Base-by-base conservation (phyloP, 2,888 invertebrate species). In the Leucoptera coffeella region DNA sequence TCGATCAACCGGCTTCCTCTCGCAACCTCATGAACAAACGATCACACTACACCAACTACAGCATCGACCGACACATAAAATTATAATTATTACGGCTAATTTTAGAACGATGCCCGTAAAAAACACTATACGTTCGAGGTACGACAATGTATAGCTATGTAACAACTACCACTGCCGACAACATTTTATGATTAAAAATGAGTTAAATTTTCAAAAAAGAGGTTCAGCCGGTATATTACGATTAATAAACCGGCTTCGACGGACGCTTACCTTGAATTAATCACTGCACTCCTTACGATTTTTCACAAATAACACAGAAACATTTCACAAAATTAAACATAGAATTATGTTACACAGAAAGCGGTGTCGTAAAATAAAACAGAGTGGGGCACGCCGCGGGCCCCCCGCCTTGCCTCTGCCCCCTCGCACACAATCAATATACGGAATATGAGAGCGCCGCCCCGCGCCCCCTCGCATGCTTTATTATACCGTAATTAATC, bases 61-160 rank as follows among this genome's bases (percentile, higher is more conserved):
- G 55, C 51, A 50, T 50, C 61, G 64, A 62, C 65, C 64, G 69
- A 65, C 60, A 65, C 65, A 69, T 69, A 65, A 69, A 71, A 69
- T 69, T 69, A 71, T 69, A 65, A 69, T 69, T 69, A 69, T 67
- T 71, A 65, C 67, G 62, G 61, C 62, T 69, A 71, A 71, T 71
- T 71, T 64, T 71, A 71, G 71, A 71, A 64, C 62, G 69, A 65
- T 67, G 67, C 65, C 69, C 67, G 65, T 69, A 67, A 69, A 69
- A 69, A 71, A 69, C 67, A 67, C 67, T 67, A 65, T 69, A 69
- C 65, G 67, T 69, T 64, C 67, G 65, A 65, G 58, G 65, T 67
- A 71, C 67, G 69, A 67, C 67, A 67, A 64, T 60, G 62, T 59
- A 56, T 22, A 22, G 57, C 58, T 64, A 67, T 61, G 62, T 67